These are phyloP conservation scores for Erpetoichthys calabaricus DNA, from an alignment of 2,797 vertebrate species.

Conservation along the genomic window DNA sequence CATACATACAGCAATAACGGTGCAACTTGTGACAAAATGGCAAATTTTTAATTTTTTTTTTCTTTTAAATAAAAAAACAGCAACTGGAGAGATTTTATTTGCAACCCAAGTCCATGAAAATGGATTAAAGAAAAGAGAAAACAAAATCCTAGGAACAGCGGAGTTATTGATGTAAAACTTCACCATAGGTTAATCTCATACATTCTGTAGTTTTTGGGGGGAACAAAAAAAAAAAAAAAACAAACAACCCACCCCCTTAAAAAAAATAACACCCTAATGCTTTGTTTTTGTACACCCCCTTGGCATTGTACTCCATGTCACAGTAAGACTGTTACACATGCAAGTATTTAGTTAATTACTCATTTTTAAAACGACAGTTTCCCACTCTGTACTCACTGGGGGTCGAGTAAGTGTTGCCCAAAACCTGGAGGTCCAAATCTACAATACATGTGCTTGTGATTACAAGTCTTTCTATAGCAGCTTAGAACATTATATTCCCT, in stretches of 20 bases:
- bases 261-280: conserved; percentile 33
- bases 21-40: conserved; percentile 83
- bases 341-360: not conserved
- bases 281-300: conserved; percentile 5
- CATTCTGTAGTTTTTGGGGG: conserved; percentile 70
- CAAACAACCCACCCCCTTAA: conserved; percentile 25
- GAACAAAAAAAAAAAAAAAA: conserved; percentile 13
- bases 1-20: conserved; percentile 89
- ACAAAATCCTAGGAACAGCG: conserved; percentile 67
- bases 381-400: not conserved
- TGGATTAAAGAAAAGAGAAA: conserved; percentile 79
- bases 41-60: conserved; percentile 42
- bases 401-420: conserved; percentile 9
- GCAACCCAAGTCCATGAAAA: conserved; percentile 68
- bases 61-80: conserved; percentile 37
- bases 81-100: conserved; percentile 56
- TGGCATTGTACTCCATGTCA: not conserved
- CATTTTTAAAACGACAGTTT: not conserved
- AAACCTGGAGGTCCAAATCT: conserved; percentile 9
- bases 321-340: conserved; percentile 4
- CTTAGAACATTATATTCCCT: conserved; percentile 95
- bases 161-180: conserved; percentile 65
- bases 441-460: conserved; percentile 10
- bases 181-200: conserved; percentile 77
- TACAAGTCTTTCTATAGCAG: conserved; percentile 49